Percentiles rank a stretch among this genome's conserved stretches.
phyloP scores from a whole-genome alignment of 1,140 invertebrate genomes.

The Meloidogyne floridensis region DNA sequence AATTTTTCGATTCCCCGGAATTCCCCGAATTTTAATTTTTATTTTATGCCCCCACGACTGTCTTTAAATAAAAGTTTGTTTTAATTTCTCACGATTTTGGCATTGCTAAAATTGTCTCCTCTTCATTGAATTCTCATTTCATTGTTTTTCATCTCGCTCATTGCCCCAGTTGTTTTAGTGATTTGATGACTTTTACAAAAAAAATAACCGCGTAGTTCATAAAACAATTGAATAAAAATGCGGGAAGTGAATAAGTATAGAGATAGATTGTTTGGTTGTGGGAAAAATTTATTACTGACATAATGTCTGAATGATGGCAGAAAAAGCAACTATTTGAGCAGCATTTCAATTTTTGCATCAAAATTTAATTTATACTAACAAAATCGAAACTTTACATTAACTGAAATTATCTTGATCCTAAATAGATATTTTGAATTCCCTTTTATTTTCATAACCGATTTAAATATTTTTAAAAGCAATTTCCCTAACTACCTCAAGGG shows the following conservation, averaged over 20 bases:
- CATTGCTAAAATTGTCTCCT: neutral
- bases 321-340: too few relatives aligned
- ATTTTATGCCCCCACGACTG: neutral
- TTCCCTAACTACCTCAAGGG: too few relatives aligned
- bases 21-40: too few relatives aligned
- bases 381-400: too few relatives aligned
- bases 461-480: too few relatives aligned
- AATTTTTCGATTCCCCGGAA: too few relatives aligned
- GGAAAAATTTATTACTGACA: neutral
- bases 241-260: neutral
- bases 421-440: too few relatives aligned
- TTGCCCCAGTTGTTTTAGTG: constrained; percentile 4
- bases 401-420: too few relatives aligned
- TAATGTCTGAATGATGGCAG: neutral
- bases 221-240: constrained; percentile 5
- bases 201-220: constrained; percentile 3
- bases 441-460: too few relatives aligned
- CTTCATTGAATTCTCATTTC: neutral
- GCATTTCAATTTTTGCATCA: too few relatives aligned
- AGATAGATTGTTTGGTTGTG: neutral
- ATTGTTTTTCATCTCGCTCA: neutral
- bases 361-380: too few relatives aligned
- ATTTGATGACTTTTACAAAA: constrained; percentile 2
- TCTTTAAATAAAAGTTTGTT: neutral
- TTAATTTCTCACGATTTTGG: neutral